Evolutionary conservation across 2,797 vertebrate species (phyloP), one percentile per base, ranked within the genome.

Genomic region (Characodon lateralis): DNA sequence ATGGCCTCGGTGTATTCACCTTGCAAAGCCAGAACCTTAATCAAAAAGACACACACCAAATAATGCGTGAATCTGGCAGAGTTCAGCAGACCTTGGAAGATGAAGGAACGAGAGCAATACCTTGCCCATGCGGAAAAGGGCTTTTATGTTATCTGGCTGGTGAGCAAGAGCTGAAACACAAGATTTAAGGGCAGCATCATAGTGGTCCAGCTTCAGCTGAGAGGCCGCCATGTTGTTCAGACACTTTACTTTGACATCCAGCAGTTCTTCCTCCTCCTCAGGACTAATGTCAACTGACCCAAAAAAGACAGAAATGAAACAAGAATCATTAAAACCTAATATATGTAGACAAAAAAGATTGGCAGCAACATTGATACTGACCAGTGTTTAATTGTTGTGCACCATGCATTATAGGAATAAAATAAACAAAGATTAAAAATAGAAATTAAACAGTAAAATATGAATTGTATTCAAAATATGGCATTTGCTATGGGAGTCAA

Each of bases 151-250:
- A 69, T 96, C 96, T 0, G 98, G 98, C 89, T 99, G 97, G 85
- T 97, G 96, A 69, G 94, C 94, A 8, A 99, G 92, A 14, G 97
- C 98, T 0, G 94, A 95, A 81, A 97, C 95, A 72, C 98, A 99
- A 71, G 98, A 98, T 76, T 97, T 97, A 59, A 98, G 93, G 0
- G 97, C 98, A 0, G 97, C 98, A 0, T 98, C 97, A 12, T 96
- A 96, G 88, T 98, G 98, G 88, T 99, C 97, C 82, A 99, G 83
- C 83, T 99, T 99, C 16, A 99, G 95, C 92, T 99, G 98, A 1
- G 97, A 96, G 0, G 98, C 98, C 0, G 98, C 98, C 94, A 99
- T 96, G 93, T 99, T 99, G 95, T 99, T 99, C 76, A 99, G 94
- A 93, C 98, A 99, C 85, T 99, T 99, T 82, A 99, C 96, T 93